These are phyloP conservation scores for Hermetia illucens DNA, from an alignment of 1,140 invertebrate species.

Conservation along the genomic window DNA sequence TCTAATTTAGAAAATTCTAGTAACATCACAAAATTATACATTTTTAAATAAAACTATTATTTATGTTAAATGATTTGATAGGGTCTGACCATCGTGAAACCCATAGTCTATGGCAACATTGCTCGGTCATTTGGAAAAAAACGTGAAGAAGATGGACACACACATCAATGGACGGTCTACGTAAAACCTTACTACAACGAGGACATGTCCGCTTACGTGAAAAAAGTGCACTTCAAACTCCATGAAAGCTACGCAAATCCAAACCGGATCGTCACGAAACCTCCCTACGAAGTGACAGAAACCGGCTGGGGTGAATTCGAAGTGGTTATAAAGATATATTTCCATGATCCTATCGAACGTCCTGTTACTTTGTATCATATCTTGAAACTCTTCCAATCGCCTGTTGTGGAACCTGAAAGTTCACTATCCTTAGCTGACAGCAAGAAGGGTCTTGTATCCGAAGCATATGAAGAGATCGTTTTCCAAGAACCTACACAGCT, in stretches of 20 bases:
- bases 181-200: conserved; percentile 87
- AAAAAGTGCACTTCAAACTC: conserved; percentile 94
- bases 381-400: conserved; percentile 84
- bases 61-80: too few species aligned
- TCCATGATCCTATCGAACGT: conserved; percentile 91
- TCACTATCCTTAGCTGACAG: conserved; percentile 47
- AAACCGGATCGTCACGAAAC: conserved; percentile 82
- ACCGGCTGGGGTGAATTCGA: conserved; percentile 99
- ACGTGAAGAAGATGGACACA: conserved; percentile 96
- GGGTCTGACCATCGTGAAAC: conserved; percentile 85
- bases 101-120: conserved; percentile 93
- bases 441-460: conserved; percentile 75
- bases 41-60: conserved; percentile 2
- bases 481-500: conserved; percentile 90
- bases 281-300: conserved; percentile 94
- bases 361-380: conserved; percentile 93
- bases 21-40: conserved; percentile 3
- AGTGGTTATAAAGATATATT: conserved; percentile 96
- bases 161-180: conserved; percentile 98
- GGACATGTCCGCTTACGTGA: conserved; percentile 90
- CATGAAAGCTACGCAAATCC: conserved; percentile 96
- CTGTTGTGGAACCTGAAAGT: conserved; percentile 36
- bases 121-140: conserved; percentile 94
- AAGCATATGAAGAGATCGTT: conserved; percentile 95
- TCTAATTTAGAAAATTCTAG: too few species aligned